Evolutionary conservation across 1,140 invertebrate genomes (phyloP), one percentile per base, ranked within the genome.

Genomic region (Drosophila punjabiensis): DNA sequence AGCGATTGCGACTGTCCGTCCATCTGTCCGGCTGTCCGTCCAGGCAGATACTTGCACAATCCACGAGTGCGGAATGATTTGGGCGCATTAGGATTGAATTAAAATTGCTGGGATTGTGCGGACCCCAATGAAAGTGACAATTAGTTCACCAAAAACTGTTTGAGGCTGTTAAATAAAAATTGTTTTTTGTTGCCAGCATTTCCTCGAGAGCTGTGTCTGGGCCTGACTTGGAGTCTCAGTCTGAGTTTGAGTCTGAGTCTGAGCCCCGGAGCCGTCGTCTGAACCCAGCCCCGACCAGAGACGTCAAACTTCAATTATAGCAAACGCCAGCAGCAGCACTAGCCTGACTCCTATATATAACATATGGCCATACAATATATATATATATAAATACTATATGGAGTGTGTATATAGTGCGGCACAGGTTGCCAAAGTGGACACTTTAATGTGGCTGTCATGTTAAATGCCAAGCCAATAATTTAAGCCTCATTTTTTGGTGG

Each of bases 371-470:
- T 24, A 67, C 10, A 20, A 20, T 59, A 61, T 45, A 62, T 50
- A 43, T 63, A 55, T 59, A 67, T 52, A n/a, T n/a, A n/a, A n/a
- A 37, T 71, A 47, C 47, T 63, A 60, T 35, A 61, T 68, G 20
- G 33, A 18, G 55, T 24, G 35, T 45, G 30, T 61, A 28, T 43
- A 18, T 58, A 58, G 16, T 60, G 41, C 71, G 76, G 68, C 73
- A 79, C 85, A 84, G 84, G 81, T 89, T 88, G 84, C 84, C 84
- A 81, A 89, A 88, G 85, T 88, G 81, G 85, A 89, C 85, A 89
- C 84, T 89, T 89, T 89, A 89, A 89, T 89, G 86, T 90, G 85
- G 86, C 86, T 90, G 85, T 89, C 85, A 89, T 89, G 85, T 89
- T 90, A 90, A 89, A 79, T 89, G 85, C 85, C 85, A 90, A 67